A percentile compares a stretch with the other conserved stretches of the same genome.
phyloP scores from a whole-genome alignment of 2,113 vertebrate genomes.

The Mirza zaza region DNA sequence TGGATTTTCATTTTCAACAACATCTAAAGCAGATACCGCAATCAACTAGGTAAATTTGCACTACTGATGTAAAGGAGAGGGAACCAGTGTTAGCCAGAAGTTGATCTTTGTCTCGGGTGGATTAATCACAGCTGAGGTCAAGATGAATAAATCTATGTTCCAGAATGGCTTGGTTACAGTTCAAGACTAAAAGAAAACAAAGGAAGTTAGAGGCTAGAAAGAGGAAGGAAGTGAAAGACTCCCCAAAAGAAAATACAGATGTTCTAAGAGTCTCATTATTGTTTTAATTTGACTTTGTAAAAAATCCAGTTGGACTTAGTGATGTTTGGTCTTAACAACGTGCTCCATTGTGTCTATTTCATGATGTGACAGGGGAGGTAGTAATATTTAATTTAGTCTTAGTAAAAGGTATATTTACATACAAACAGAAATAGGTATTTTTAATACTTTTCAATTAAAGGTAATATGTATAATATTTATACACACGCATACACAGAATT shows the following conservation, averaged over 20 bases:
- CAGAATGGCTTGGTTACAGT: constrained; percentile 77
- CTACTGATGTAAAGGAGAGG: constrained; percentile 25
- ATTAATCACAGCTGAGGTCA: constrained; percentile 76
- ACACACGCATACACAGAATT: not conserved
- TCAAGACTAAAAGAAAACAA: constrained; percentile 78
- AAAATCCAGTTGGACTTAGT: constrained; percentile 18
- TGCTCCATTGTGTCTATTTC: not conserved
- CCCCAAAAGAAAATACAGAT: constrained; percentile 80
- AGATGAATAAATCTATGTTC: constrained; percentile 74
- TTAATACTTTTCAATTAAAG: constrained; percentile 4
- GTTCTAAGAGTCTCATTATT: constrained; percentile 54
- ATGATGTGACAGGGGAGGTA: not conserved
- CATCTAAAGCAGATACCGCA: not conserved
- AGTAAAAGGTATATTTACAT: constrained; percentile 3
- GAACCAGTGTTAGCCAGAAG: constrained; percentile 68
- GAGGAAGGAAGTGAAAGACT: constrained; percentile 78
- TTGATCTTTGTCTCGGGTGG: constrained; percentile 79
- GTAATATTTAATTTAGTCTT: not conserved
- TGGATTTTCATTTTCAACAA: not conserved
- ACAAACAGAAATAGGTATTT: not conserved
- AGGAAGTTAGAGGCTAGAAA: constrained; percentile 68
- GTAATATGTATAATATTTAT: not conserved
- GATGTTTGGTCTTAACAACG: constrained; percentile 50
- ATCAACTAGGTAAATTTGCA: not conserved
- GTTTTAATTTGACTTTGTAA: constrained; percentile 59